Evolutionary conservation across 1,140 invertebrate species (phyloP), one percentile per base, ranked within the genome.

Genomic region (Manduca sexta): DNA sequence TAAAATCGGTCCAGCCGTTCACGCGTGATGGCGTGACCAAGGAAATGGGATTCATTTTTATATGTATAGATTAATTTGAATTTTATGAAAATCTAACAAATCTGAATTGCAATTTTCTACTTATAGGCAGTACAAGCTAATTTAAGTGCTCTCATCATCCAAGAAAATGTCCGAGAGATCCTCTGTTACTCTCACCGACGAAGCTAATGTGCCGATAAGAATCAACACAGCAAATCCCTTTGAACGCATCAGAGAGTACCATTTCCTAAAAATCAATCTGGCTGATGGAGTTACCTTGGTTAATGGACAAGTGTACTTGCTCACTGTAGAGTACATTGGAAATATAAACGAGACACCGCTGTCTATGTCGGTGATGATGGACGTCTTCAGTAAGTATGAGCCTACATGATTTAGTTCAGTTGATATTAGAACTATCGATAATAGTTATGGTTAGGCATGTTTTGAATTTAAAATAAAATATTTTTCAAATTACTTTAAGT

Each of bases 261-360:
- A 80, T 8, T 84, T 82, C 47, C 45, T 84, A 12, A 70, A 57
- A 56, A 57, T 84, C 10, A 73, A 81, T 37, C 48, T 84, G 38
- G 46, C 48, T 39, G 49, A 58, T 11, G 77, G 78, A 17, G 21
- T 54, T 0, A 70, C 71, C 2, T 51, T 84, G 12, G 48, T 17
- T 1, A 60, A 66, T n/a, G 67, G 56, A 13, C 16, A 56, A 40
- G 42, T 56, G 4, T 82, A 82, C 45, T 43, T 26, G 2, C 18
- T 83, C 4, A 65, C 42, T 11, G 63, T 84, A 2, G 39, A 11
- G 7, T 84, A 83, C 42, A 37, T 83, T 5, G 81, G 81, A 14
- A 76, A 81, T 43, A 84, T 84, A 11, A 84, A 84, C 49, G 81
- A 81, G 43, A 83, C 81, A n/a, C 81, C 81, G 11, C 45, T 84